Evolutionary conservation across 2,113 vertebrate genomes (phyloP).

Genomic region (Hydropotes inermis): DNA sequence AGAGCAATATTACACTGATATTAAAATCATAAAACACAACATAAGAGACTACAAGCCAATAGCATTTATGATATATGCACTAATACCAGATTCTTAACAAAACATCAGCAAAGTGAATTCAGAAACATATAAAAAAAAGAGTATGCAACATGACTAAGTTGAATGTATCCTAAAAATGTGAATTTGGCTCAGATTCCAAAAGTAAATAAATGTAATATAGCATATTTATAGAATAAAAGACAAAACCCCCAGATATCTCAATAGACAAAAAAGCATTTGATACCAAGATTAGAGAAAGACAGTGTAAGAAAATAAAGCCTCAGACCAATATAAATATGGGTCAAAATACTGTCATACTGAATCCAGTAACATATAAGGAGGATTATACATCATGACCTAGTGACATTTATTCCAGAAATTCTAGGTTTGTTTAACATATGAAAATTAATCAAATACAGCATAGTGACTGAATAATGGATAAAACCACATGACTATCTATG

Average conservation of each 20-base stretch:
- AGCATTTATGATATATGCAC: background rate
- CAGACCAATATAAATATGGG: background rate
- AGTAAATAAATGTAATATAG: background rate
- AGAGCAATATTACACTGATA: background rate
- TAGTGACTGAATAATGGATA: background rate
- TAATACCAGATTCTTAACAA: background rate
- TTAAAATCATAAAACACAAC: background rate
- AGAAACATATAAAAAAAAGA: background rate
- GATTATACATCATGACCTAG: background rate
- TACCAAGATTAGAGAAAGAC: background rate
- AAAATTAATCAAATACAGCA: background rate
- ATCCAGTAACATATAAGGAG: background rate
- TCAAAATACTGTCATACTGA: background rate
- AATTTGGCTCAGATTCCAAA: background rate
- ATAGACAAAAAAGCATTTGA: background rate
- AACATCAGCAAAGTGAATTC: background rate
- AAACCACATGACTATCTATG: background rate
- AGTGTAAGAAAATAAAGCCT: background rate
- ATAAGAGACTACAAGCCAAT: background rate
- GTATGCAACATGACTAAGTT: background rate
- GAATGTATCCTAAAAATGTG: background rate
- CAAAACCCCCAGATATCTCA: background rate
- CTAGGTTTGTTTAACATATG: background rate
- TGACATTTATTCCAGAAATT: background rate
- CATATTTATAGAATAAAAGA: background rate